Evolutionary conservation across 1,140 invertebrate genomes (phyloP).

Genomic region (Babylonia areolata): DNA sequence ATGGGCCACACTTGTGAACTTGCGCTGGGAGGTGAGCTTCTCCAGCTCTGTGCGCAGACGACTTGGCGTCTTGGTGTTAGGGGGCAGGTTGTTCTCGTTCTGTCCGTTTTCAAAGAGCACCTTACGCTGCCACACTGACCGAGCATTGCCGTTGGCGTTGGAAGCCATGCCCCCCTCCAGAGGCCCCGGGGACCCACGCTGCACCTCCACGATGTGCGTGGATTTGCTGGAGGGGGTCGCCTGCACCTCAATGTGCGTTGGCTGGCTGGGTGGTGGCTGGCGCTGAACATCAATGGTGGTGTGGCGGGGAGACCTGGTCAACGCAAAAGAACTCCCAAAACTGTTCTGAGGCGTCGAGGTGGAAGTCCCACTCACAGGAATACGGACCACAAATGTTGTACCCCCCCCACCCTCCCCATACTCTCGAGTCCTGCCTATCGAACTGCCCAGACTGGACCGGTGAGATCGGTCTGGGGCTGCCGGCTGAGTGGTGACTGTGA

Average conservation of each 20-base stretch:
- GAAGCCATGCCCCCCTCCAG: neutral
- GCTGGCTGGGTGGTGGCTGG: neutral
- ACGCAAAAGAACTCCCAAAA: slow-evolving; percentile 66
- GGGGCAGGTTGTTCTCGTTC: slow-evolving; percentile 51
- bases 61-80: slow-evolving; percentile 31
- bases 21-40: slow-evolving; percentile 63
- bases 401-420: neutral
- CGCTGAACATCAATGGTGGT: slow-evolving; percentile 63
- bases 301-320: slow-evolving; percentile 61
- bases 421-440: slow-evolving; percentile 10
- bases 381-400: slow-evolving; percentile 50
- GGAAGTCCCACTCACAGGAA: slow-evolving; percentile 42
- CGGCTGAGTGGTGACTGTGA: slow-evolving; percentile 24
- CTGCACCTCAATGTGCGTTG: slow-evolving; percentile 17
- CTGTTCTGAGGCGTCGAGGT: slow-evolving; percentile 30
- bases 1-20: slow-evolving; percentile 64
- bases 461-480: neutral
- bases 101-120: slow-evolving; percentile 64
- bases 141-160: neutral
- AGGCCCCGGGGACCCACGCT: neutral
- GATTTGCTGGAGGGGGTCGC: slow-evolving; percentile 38
- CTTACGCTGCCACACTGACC: slow-evolving; percentile 65
- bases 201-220: slow-evolving; percentile 22
- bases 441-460: slow-evolving; percentile 23
- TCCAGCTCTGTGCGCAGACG: slow-evolving; percentile 69